Percentiles rank a stretch among this genome's conserved stretches.
Evolutionary conservation across 2,113 vertebrate species (phyloP).

Genomic region (Pelusios castaneus): DNA sequence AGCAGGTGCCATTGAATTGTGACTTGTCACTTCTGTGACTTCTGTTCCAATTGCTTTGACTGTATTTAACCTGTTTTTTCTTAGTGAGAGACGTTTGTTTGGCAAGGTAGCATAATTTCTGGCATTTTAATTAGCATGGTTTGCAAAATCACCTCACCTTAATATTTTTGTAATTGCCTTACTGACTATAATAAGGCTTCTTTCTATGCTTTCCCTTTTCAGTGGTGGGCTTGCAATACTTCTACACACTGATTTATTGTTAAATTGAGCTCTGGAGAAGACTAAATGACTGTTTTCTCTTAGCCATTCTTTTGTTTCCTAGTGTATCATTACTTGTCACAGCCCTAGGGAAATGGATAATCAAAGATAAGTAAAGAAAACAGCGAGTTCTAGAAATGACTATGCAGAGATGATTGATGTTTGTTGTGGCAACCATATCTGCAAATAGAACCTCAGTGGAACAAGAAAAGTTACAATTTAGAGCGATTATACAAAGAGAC

Average conservation of each 20-base stretch:
- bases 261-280: neutral
- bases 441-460: neutral
- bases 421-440: neutral
- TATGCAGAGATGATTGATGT: neutral
- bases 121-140: neutral
- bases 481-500: accelerated
- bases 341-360: neutral
- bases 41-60: neutral
- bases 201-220: neutral
- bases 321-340: neutral
- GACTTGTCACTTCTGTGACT: neutral
- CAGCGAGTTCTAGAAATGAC: neutral
- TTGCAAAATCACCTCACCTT: neutral
- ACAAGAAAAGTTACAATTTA: neutral
- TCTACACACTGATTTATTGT: neutral
- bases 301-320: neutral
- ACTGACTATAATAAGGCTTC: neutral
- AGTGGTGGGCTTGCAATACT: neutral
- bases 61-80: neutral
- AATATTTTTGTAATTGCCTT: neutral
- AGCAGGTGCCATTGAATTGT: accelerated
- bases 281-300: neutral
- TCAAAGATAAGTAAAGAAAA: neutral
- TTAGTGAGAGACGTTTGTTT: neutral
- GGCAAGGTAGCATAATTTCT: neutral